phyloP scores from a whole-genome alignment of 2,888 invertebrate species.

The Nymphalis polychloros region DNA sequence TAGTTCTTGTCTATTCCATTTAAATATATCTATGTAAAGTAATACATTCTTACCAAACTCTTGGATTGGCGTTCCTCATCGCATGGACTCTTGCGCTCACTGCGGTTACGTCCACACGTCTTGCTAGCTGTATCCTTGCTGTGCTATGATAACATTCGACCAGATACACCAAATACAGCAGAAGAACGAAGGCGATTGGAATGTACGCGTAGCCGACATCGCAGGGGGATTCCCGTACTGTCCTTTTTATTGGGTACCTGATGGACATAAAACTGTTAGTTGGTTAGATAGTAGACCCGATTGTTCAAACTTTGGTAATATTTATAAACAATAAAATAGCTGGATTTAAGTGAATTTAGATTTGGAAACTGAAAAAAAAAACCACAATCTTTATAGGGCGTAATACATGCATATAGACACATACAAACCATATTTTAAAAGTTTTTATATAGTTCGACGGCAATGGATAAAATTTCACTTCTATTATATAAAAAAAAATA shows the following conservation, averaged over 20 bases:
- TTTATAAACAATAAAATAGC: neutral
- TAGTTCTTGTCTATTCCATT: too few relatives aligned
- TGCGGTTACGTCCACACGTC: conserved; percentile 84
- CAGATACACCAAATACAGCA: conserved; percentile 90
- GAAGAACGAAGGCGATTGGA: conserved; percentile 89
- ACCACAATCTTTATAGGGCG: too few relatives aligned
- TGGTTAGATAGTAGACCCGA: conserved; percentile 3
- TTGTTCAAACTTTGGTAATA: neutral
- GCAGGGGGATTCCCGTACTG: conserved; percentile 86
- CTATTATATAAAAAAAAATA: too few relatives aligned
- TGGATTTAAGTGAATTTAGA: neutral
- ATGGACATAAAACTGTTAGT: conserved; percentile 46
- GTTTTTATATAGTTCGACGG: too few relatives aligned
- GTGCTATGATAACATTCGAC: conserved; percentile 93
- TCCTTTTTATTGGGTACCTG: conserved; percentile 84
- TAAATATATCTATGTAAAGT: neutral
- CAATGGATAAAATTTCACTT: too few relatives aligned
- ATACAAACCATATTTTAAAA: too few relatives aligned
- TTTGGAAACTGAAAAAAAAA: too few relatives aligned
- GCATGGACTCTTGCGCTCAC: conserved; percentile 85
- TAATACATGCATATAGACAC: too few relatives aligned
- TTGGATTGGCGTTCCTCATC: conserved; percentile 86
- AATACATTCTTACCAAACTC: conserved; percentile 85
- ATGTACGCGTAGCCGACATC: conserved; percentile 92
- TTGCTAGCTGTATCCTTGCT: conserved; percentile 85